Evolutionary conservation across 2,113 vertebrate genomes (phyloP).

Genomic region (Chaetorhynchus papuensis): DNA sequence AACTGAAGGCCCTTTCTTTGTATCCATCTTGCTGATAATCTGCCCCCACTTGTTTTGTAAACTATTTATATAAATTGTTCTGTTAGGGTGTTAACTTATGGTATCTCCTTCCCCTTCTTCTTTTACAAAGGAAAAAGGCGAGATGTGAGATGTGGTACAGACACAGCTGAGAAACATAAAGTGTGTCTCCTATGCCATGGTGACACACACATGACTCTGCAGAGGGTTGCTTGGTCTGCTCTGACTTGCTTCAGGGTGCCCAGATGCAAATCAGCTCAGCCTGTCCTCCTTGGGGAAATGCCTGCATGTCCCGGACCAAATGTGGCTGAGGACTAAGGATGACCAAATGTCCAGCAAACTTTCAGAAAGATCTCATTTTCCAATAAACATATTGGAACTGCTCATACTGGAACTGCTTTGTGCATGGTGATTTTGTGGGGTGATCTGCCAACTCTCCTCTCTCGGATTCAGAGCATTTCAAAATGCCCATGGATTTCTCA

Average conservation of each 20-base stretch:
- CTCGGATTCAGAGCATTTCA: not conserved
- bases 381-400: not conserved
- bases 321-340: not conserved
- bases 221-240: not conserved
- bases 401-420: not conserved
- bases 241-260: not conserved
- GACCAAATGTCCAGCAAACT: not conserved
- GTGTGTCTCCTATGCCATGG: not conserved
- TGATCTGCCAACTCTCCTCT: not conserved
- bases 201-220: not conserved
- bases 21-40: not conserved
- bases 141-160: not conserved
- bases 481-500: not conserved
- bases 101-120: not conserved
- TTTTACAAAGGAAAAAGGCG: not conserved
- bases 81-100: not conserved
- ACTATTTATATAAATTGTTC: not conserved
- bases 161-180: not conserved
- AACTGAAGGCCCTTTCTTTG: not conserved
- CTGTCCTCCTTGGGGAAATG: not conserved
- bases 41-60: not conserved
- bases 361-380: not conserved
- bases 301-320: not conserved
- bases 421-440: not conserved
- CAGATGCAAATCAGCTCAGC: not conserved